Conservation (phyloP, 2,113 vertebrate species). For the Protobothrops mucrosquamatus region DNA sequence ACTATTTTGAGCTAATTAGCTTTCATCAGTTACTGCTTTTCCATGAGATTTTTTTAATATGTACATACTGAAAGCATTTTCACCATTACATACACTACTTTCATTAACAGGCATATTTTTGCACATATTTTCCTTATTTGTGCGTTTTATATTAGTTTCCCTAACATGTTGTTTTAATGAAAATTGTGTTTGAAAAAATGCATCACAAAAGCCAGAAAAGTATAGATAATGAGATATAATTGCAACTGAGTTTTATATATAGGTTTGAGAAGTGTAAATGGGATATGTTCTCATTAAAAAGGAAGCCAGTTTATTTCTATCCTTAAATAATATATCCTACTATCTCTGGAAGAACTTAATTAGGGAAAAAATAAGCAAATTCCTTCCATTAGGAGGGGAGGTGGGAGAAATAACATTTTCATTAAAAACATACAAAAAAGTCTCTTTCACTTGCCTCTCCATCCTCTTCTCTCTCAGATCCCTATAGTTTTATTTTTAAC, state of each 20-base stretch:
- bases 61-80: not conserved
- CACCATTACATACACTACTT: not conserved
- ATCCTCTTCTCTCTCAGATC: not conserved
- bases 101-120: not conserved
- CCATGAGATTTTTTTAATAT: not conserved
- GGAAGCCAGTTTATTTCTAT: not conserved
- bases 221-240: not conserved
- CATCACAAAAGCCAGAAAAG: not conserved
- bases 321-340: not conserved
- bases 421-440: not conserved
- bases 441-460: not conserved
- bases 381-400: not conserved
- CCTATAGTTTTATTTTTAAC: not conserved
- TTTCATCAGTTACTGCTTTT: not conserved
- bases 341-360: not conserved
- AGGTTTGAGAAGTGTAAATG: not conserved
- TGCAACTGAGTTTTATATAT: not conserved
- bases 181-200: not conserved
- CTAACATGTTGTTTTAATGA: not conserved
- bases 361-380: not conserved
- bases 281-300: not conserved
- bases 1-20: too few relatives aligned
- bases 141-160: not conserved
- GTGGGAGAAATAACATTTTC: not conserved
- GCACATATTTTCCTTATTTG: not conserved